A percentile compares a stretch with the other conserved stretches of the same genome.
These are phyloP conservation scores for Phrynosoma platyrhinos DNA, from an alignment of 2,113 vertebrate species.

Conservation along the genomic window DNA sequence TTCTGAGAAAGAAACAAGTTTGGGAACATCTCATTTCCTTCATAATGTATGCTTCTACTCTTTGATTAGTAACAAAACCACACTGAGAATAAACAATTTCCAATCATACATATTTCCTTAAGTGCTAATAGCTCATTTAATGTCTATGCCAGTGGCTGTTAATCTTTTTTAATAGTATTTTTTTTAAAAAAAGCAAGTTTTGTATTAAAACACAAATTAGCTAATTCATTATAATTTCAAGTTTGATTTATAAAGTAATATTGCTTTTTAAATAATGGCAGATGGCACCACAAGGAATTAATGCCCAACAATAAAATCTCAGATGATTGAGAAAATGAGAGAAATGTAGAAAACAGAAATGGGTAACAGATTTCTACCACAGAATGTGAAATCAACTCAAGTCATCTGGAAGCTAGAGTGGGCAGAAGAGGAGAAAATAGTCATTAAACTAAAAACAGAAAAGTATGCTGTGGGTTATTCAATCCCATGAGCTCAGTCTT, in stretches of 20 bases:
- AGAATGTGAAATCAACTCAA: neutral
- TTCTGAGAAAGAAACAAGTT: neutral
- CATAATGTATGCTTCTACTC: neutral
- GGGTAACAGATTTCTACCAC: neutral
- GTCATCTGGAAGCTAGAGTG: neutral
- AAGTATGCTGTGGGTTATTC: neutral
- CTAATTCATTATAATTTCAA: conserved; percentile 73
- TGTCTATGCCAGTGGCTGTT: conserved; percentile 35
- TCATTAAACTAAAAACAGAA: neutral
- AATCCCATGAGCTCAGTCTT: neutral
- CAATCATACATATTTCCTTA: conserved; percentile 35
- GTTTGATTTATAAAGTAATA: conserved; percentile 67
- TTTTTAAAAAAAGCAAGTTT: conserved; percentile 52
- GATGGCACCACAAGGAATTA: conserved; percentile 72
- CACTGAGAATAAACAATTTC: neutral
- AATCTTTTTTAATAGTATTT: neutral
- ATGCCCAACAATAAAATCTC: conserved; percentile 65
- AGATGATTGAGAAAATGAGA: conserved; percentile 63
- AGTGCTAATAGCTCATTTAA: conserved; percentile 17
- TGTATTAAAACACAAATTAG: conserved; percentile 69
- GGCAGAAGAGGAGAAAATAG: neutral
- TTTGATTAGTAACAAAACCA: conserved; percentile 10
- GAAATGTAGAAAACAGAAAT: conserved; percentile 29
- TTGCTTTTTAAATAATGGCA: conserved; percentile 74
- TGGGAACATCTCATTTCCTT: neutral